These are phyloP conservation scores for Atrichornis clamosus DNA, from an alignment of 2,113 vertebrate genomes.

Conservation along the genomic window DNA sequence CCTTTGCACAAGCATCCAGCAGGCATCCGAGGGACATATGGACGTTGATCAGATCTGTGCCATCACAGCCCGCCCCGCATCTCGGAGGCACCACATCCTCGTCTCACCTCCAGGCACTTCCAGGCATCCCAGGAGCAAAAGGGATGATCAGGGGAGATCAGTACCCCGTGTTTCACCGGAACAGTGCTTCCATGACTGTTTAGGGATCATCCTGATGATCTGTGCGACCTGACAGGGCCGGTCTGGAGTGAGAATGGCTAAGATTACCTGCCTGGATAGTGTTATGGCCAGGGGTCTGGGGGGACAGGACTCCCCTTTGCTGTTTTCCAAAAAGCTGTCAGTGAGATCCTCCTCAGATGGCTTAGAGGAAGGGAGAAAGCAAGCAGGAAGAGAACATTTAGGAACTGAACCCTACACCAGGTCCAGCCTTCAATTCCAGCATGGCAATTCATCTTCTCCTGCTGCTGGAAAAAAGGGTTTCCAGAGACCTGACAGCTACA, in stretches of 20 bases:
- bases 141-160: neutral
- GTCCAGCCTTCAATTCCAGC: neutral
- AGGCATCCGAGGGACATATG: neutral
- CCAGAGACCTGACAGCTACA: neutral
- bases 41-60: neutral
- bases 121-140: rapidly evolving
- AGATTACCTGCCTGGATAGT: neutral
- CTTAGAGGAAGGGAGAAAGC: neutral
- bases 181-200: neutral
- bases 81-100: neutral
- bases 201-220: neutral
- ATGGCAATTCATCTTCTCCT: neutral
- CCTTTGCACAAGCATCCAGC: constrained; percentile 34
- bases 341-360: neutral
- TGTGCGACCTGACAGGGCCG: neutral
- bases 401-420: neutral
- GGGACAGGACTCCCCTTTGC: rapidly evolving
- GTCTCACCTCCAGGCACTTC: neutral
- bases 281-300: neutral
- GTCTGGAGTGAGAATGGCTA: neutral
- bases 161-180: rapidly evolving
- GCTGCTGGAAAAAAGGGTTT: neutral
- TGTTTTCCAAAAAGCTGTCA: neutral
- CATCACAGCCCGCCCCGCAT: neutral
- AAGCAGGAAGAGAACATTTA: neutral